A percentile compares a stretch with the other conserved stretches of the same genome.
These are phyloP conservation scores for Pachyseris speciosa DNA, from an alignment of 64 coral and sea anemone species.

Conservation along the genomic window DNA sequence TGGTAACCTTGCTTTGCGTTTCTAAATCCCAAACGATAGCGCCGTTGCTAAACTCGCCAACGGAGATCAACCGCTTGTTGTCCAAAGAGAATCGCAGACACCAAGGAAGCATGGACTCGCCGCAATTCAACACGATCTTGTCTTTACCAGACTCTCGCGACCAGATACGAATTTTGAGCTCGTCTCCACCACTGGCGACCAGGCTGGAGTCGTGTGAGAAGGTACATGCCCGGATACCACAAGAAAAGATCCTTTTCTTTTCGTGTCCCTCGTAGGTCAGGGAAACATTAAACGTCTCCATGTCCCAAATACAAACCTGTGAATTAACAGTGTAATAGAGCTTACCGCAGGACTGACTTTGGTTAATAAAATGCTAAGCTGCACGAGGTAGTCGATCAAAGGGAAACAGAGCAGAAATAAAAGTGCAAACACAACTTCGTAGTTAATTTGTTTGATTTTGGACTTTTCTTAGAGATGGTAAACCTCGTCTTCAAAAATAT, in stretches of 20 bases:
- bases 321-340: not conserved
- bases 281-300: conserved; percentile 14
- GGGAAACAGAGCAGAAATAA: too few relatives aligned
- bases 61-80: conserved; percentile 54
- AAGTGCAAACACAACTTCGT: too few relatives aligned
- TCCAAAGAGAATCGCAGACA: conserved; percentile 52
- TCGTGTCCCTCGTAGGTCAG: conserved; percentile 69
- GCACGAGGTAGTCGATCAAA: too few relatives aligned
- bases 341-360: too few relatives aligned
- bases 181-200: conserved; percentile 73
- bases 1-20: not conserved
- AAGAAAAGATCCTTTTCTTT: conserved; percentile 53
- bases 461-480: too few relatives aligned
- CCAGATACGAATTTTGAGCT: conserved; percentile 71
- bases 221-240: conserved; percentile 62
- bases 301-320: conserved; percentile 63
- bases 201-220: conserved; percentile 47
- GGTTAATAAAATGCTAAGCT: too few relatives aligned
- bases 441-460: too few relatives aligned
- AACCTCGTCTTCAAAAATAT: too few relatives aligned
- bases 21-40: conserved; percentile 66
- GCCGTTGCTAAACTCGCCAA: conserved; percentile 58
- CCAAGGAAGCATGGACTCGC: conserved; percentile 44
- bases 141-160: conserved; percentile 53
- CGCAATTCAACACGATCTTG: conserved; percentile 52